A percentile compares a stretch with the other conserved stretches of the same genome.
Conservation (phyloP, 2,888 invertebrate genomes). For the Andricus quercusramuli region DNA sequence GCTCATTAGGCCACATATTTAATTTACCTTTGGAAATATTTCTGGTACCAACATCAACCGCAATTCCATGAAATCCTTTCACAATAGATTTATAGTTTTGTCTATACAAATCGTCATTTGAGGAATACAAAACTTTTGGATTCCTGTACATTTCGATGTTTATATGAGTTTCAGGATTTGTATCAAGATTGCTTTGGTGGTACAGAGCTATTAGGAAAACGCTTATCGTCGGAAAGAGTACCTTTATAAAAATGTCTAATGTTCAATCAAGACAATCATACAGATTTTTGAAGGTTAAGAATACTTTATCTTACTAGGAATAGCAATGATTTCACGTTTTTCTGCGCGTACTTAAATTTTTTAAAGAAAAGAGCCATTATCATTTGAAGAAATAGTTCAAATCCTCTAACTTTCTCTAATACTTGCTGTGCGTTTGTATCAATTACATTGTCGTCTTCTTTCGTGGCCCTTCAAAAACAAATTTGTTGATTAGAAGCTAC, state of each 20-base stretch:
- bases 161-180: slow-evolving; percentile 64
- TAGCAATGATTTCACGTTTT: slow-evolving; percentile 67
- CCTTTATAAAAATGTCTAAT: slow-evolving; percentile 44
- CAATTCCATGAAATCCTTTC: neutral
- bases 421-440: neutral
- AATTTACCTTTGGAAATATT: slow-evolving; percentile 3
- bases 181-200: slow-evolving; percentile 62
- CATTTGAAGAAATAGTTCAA: slow-evolving; percentile 67
- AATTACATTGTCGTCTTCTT: slow-evolving; percentile 62
- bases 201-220: slow-evolving; percentile 63
- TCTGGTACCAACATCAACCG: too few species aligned
- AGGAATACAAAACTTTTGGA: slow-evolving; percentile 68
- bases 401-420: slow-evolving; percentile 68
- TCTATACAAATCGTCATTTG: slow-evolving; percentile 55
- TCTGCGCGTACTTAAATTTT: slow-evolving; percentile 70
- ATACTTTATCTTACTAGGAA: too few species aligned
- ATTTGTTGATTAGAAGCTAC: neutral
- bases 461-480: slow-evolving; percentile 64
- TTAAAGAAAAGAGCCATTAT: slow-evolving; percentile 73
- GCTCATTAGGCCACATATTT: too few species aligned
- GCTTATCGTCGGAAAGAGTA: slow-evolving; percentile 71
- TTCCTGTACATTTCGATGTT: slow-evolving; percentile 70
- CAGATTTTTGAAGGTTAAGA: neutral
- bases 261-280: neutral
- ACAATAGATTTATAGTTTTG: slow-evolving; percentile 55